Percentiles rank a stretch among this genome's conserved stretches.
Evolutionary conservation across 2,888 invertebrate species (phyloP).

Genomic region (Mechanitis mazaeus): DNA sequence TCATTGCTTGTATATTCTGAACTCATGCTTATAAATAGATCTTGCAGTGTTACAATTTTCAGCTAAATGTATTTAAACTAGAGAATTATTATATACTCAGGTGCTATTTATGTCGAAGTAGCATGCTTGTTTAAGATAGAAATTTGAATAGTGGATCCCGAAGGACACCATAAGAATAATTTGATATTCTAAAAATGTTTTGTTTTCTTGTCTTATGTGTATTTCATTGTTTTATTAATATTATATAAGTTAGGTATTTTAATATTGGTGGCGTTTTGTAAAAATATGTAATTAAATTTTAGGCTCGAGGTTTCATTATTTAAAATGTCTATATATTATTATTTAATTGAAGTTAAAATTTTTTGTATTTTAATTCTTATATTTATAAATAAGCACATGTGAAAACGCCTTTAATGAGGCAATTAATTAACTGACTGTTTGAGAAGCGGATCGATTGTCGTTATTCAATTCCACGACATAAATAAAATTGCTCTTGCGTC

Average conservation of each 20-base stretch:
- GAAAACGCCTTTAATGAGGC: not conserved
- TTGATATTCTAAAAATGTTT: too few species aligned
- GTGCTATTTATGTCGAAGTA: slow-evolving; percentile 23
- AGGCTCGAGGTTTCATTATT: too few species aligned
- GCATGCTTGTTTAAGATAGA: slow-evolving; percentile 18
- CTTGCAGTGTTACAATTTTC: slow-evolving; percentile 13
- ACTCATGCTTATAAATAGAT: slow-evolving; percentile 3
- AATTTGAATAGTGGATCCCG: slow-evolving; percentile 13
- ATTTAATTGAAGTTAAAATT: too few species aligned
- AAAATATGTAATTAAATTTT: too few species aligned
- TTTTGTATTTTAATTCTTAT: too few species aligned
- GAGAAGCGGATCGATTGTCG: not conserved
- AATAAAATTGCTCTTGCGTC: slow-evolving; percentile 36
- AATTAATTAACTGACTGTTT: not conserved
- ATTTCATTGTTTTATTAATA: too few species aligned
- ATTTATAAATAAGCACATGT: too few species aligned
- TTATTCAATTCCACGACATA: slow-evolving; percentile 13
- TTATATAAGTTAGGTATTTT: too few species aligned
- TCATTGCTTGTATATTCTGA: slow-evolving; percentile 8
- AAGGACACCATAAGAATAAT: slow-evolving; percentile 1
- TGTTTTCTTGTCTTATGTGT: too few species aligned
- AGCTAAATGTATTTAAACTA: slow-evolving; percentile 14
- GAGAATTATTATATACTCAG: slow-evolving; percentile 15
- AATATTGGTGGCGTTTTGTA: too few species aligned
- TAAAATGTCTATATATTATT: too few species aligned